Base-by-base conservation (phyloP, 2,113 vertebrate genomes). In the Barnardius zonarius region DNA sequence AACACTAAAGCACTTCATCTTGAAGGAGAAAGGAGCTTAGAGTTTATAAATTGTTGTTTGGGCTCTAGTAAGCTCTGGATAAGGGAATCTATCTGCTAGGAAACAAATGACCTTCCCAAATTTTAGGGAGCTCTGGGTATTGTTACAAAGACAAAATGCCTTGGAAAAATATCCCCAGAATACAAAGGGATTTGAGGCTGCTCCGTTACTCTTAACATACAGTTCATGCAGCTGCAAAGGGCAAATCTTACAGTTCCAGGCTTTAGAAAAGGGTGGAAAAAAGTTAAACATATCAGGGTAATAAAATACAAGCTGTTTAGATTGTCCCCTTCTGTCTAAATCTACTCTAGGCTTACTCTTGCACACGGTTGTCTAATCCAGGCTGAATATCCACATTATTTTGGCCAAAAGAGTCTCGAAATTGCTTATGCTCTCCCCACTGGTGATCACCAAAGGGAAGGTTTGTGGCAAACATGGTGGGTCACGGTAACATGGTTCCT, bases 1-100 rank as follows among this genome's bases (percentile, higher is more conserved):
- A 79, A 93, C 90, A 95, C 96, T 54, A 94, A 96, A 90, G 95
- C 83, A 80, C 96, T 95, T 98, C 97, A 96, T 94, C 94, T 95
- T 95, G 77, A 80, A 88, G 37, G 68, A 91, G 95, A 89, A 93
- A 89, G 94, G 41, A 81, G 96, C 96, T 96, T 88, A 83, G 92
- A 90, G 78, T 97, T 97, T 98, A 96, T 95, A 96, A 97, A 97
- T 96, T 43, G 93, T 89, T 96, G 96, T 95, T 90, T 84, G 96
- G 96, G 97, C 90, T 74, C 83, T 96, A 82, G 94, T 88, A 96
- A 96, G 97, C 96, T 89, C 52, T 59, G 97, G 95, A 92, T 72
- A 54, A 92, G 90, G 97, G 97, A 95, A 96, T 96, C 96, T 93
- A 96, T 97, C 96, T 95, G 90, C 96, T 91, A 75, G 94, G 95